Evolutionary conservation across 2,888 invertebrate species (phyloP).

Genomic region (Trimorus sp.): DNA sequence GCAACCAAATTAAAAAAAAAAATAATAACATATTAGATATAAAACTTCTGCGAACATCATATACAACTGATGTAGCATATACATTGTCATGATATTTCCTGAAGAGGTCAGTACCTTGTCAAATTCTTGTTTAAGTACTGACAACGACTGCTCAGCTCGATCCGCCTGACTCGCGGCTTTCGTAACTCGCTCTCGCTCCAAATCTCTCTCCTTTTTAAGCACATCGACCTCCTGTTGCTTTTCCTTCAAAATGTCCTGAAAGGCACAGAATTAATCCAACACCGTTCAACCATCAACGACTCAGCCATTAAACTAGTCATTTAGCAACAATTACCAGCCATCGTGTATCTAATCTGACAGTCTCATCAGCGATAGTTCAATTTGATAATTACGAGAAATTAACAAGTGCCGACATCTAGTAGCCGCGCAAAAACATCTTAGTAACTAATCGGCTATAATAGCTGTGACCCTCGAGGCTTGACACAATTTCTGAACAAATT

Average conservation of each 20-base stretch:
- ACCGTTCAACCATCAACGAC: neutral
- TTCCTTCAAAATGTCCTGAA: slow-evolving; percentile 93
- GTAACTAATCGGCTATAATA: slow-evolving; percentile 5
- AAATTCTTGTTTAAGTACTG: slow-evolving; percentile 85
- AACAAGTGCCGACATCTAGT: slow-evolving; percentile 40
- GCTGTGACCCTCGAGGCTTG: neutral
- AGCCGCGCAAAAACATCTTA: slow-evolving; percentile 3
- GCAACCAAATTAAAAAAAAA: no score
- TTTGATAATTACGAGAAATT: slow-evolving; percentile 6
- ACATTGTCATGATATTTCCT: no score
- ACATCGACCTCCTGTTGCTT: slow-evolving; percentile 97
- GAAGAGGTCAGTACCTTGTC: slow-evolving; percentile 85
- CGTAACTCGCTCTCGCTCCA: slow-evolving; percentile 94
- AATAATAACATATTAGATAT: no score
- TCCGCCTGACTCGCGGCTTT: slow-evolving; percentile 91
- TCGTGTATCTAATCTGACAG: slow-evolving; percentile 18
- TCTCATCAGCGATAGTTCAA: slow-evolving; percentile 5
- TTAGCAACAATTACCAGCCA: slow-evolving; percentile 14
- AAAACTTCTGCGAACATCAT: no score
- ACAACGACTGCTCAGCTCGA: slow-evolving; percentile 87
- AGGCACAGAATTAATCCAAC: slow-evolving; percentile 42
- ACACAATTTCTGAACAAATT: no score
- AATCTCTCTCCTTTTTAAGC: slow-evolving; percentile 93
- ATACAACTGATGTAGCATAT: no score
- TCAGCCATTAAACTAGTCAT: no score